Evolutionary conservation across 2,113 vertebrate species (phyloP).

Genomic region (Copsychus sechellarum): DNA sequence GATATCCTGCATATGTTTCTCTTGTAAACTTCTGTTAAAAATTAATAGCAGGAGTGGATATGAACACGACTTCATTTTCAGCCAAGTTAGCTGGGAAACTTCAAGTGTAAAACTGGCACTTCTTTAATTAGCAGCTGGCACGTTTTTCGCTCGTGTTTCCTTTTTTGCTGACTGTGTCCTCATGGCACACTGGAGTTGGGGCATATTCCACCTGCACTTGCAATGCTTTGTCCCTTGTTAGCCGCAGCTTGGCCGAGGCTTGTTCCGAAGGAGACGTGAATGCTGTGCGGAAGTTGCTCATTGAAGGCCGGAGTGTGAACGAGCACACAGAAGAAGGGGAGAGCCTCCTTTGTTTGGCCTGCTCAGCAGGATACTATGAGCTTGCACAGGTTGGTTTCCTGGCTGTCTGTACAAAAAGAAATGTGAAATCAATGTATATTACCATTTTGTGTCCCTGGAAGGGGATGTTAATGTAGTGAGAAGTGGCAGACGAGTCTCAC

Average conservation of each 20-base stretch:
- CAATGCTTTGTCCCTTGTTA: constrained; percentile 40
- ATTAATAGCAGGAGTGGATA: neutral
- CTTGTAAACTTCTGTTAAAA: neutral
- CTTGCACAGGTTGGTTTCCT: constrained; percentile 90
- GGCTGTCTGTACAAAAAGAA: neutral
- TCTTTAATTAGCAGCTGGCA: neutral
- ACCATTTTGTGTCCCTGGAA: rapidly evolving
- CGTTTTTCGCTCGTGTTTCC: rapidly evolving
- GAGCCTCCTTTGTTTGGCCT: constrained; percentile 96
- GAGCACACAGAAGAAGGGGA: constrained; percentile 99
- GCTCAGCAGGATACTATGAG: constrained; percentile 98
- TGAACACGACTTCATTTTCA: rapidly evolving
- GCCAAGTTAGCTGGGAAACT: neutral
- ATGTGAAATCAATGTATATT: neutral
- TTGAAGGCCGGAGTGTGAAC: constrained; percentile 97
- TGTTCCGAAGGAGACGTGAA: constrained; percentile 99
- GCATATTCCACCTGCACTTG: neutral
- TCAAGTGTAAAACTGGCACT: neutral
- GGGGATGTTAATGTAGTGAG: neutral
- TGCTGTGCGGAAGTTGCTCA: constrained; percentile 94
- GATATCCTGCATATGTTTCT: neutral
- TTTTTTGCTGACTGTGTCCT: neutral
- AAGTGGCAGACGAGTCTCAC: neutral
- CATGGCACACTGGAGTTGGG: rapidly evolving
- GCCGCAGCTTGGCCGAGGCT: constrained; percentile 99